Conservation (phyloP, 2,113 vertebrate species). For the Sinocyclocheilus anshuiensis region DNA sequence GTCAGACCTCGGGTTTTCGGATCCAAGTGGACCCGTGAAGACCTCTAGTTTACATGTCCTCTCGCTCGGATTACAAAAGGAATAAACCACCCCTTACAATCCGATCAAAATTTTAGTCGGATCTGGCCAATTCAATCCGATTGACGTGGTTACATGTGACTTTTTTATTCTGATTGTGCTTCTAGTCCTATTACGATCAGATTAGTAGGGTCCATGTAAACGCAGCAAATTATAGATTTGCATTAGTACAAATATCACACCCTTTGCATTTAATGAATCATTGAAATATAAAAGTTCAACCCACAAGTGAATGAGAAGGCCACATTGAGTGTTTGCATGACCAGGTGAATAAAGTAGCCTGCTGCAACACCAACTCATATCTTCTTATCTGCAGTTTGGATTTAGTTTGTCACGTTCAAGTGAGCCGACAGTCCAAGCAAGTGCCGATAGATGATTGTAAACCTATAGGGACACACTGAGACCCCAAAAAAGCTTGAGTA, state of each 20-base stretch:
- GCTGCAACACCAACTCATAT: background rate
- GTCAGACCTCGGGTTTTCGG: too few species aligned
- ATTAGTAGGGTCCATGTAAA: too few species aligned
- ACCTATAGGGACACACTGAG: constrained; percentile 7
- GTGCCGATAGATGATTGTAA: constrained; percentile 33
- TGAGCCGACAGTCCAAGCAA: too few species aligned
- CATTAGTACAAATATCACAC: background rate
- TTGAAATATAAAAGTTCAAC: background rate
- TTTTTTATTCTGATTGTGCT: too few species aligned
- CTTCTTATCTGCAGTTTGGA: constrained; percentile 3
- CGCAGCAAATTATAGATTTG: background rate
- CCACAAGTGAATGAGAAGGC: background rate
- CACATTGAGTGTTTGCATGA: background rate
- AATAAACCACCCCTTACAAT: too few species aligned
- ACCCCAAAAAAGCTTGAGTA: constrained; percentile 38
- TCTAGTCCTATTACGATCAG: too few species aligned
- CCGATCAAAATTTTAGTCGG: too few species aligned
- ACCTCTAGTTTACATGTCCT: too few species aligned
- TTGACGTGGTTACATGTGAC: too few species aligned
- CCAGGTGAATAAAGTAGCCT: background rate
- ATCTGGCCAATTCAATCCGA: too few species aligned
- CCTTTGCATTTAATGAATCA: background rate
- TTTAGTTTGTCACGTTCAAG: background rate
- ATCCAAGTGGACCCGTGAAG: too few species aligned
- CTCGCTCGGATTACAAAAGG: too few species aligned